Evolutionary conservation across 2,113 vertebrate genomes (phyloP), one percentile per base, ranked within the genome.

Genomic region (Pangasianodon gigas): DNA sequence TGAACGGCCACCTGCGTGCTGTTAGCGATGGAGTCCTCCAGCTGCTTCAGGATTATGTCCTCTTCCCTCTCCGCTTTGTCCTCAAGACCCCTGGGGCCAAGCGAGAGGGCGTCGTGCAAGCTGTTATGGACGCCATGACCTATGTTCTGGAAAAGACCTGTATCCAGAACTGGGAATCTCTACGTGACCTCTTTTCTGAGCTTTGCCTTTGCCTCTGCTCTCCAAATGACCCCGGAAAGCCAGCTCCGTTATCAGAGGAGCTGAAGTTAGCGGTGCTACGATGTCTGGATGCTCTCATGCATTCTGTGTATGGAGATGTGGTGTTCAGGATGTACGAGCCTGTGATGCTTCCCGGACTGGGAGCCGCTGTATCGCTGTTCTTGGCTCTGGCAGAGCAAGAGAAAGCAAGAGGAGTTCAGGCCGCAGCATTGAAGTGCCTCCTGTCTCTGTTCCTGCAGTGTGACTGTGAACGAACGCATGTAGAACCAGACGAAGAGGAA

Each of bases 31-130:
- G 96, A 16, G 96, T 96, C 0, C 94, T 99, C 84, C 98, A 99
- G 95, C 96, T 97, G 85, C 97, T 99, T 56, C 97, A 98, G 93
- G 97, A 98, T 83, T 99, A 99, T 2, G 91, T 99, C 54, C 97
- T 99, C 71, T 99, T 99, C 91, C 98, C 98, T 4, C 94, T 99
- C 89, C 96, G 97, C 46, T 98, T 98, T 18, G 92, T 97, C 74
- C 96, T 99, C 46, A 97, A 96, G 93, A 93, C 94, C 8, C 97
- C 97, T 0, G 96, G 96, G 0, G 92, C 95, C 10, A 97, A 94
- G 92, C 96, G 93, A 86, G 97, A 98, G 67, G 92, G 95, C 0
- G 74, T 98, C 89, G 91, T 97, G 87, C 96, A 95, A 93, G 95
- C 95, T 0, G 95, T 96, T 89, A 95, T 97, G 79, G 96, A 97